phyloP scores from a whole-genome alignment of 2,888 invertebrate species.

The Euspilapteryx auroguttella region DNA sequence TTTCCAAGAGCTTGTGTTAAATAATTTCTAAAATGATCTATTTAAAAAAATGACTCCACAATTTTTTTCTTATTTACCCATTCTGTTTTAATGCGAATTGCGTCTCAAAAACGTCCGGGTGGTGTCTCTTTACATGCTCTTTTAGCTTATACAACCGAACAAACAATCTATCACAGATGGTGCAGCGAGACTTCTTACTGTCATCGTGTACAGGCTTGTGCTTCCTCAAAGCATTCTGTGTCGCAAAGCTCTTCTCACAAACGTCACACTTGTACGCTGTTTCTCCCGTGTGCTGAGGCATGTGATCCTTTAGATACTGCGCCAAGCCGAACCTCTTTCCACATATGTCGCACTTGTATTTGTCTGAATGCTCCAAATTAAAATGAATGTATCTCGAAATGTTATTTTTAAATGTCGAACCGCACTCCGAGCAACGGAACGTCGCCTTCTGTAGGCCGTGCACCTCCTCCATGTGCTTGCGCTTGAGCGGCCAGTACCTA shows the following conservation, averaged over 20 bases:
- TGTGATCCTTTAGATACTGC: conserved; percentile 4
- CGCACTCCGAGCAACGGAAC: conserved; percentile 8
- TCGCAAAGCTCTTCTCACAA: conserved; percentile 5
- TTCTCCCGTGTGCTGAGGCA: conserved; percentile 5
- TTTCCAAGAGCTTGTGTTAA: no score
- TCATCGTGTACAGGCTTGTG: conserved; percentile 6
- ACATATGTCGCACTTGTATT: conserved; percentile 8
- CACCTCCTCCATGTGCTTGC: conserved; percentile 5
- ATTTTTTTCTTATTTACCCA: no score
- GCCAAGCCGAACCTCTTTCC: conserved; percentile 4
- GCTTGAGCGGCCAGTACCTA: conserved; percentile 2
- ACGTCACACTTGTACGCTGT: conserved; percentile 4
- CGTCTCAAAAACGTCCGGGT: neutral
- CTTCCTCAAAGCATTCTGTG: neutral
- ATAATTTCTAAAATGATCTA: no score
- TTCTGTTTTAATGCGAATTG: no score
- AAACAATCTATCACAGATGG: conserved; percentile 3
- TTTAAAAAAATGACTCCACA: no score
- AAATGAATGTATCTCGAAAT: conserved; percentile 6
- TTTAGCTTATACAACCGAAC: neutral
- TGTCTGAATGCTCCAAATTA: conserved; percentile 6
- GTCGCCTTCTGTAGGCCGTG: conserved; percentile 5
- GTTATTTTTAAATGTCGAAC: conserved; percentile 5
- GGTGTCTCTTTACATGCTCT: conserved; percentile 1
- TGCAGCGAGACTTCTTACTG: conserved; percentile 2